These are phyloP conservation scores for Tursiops truncatus DNA, from an alignment of 2,113 vertebrate species.

Conservation along the genomic window DNA sequence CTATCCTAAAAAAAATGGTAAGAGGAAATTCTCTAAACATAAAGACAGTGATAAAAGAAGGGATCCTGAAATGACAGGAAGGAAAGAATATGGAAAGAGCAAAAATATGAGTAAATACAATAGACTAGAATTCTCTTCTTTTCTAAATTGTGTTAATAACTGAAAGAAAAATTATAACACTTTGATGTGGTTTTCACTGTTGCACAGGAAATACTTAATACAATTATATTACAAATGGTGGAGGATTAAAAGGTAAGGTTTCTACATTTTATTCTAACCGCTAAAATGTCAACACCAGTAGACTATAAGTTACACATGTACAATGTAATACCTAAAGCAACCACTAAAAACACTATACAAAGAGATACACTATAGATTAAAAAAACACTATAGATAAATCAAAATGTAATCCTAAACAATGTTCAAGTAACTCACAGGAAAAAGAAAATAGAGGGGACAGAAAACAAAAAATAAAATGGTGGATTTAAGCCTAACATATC, in stretches of 20 bases:
- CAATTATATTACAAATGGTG: background rate
- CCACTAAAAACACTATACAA: slow-evolving; percentile 10
- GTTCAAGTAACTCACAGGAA: background rate
- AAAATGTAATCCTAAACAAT: slow-evolving; percentile 46
- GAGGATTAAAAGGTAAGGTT: background rate
- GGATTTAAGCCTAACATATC: background rate
- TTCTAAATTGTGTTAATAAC: background rate
- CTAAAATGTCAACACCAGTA: background rate
- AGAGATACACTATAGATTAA: background rate
- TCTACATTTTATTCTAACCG: background rate
- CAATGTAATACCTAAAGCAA: background rate
- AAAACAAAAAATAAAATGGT: background rate
- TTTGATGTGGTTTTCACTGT: background rate
- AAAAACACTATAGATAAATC: background rate
- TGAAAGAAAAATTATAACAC: slow-evolving; percentile 16
- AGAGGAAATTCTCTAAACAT: background rate
- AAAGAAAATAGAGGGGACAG: background rate
- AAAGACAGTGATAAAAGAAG: background rate
- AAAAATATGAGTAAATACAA: background rate
- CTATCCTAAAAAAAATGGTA: background rate
- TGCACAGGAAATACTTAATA: background rate
- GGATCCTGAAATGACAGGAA: background rate
- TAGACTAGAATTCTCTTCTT: background rate
- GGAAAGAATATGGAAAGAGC: background rate
- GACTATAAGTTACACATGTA: background rate